phyloP scores from a whole-genome alignment of 2,888 invertebrate genomes.

The Anthrax anthrax region DNA sequence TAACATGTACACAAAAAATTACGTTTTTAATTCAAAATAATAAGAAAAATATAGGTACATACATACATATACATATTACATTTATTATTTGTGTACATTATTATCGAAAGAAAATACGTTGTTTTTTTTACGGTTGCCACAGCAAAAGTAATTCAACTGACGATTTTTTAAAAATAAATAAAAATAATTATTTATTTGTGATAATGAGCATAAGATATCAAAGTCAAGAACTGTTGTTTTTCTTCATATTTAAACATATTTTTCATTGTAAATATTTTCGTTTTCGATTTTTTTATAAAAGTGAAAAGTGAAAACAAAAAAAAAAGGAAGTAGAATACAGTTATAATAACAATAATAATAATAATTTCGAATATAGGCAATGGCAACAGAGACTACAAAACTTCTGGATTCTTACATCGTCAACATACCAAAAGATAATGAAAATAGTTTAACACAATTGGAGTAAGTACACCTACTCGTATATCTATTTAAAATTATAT shows the following conservation, averaged over 20 bases:
- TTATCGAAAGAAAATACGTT: too few species aligned
- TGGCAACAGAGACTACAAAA: conserved; percentile 9
- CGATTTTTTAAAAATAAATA: not conserved
- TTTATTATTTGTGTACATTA: too few species aligned
- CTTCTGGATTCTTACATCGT: conserved; percentile 5
- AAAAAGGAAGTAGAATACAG: too few species aligned
- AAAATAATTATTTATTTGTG: not conserved
- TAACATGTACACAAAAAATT: too few species aligned
- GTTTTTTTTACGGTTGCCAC: too few species aligned
- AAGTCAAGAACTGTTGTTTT: not conserved
- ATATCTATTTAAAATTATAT: not conserved
- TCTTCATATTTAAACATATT: not conserved
- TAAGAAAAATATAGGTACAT: too few species aligned
- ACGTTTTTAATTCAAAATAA: too few species aligned
- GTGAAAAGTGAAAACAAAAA: not conserved
- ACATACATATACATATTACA: too few species aligned
- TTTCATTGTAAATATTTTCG: not conserved
- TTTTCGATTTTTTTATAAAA: not conserved
- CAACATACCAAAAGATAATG: conserved; percentile 2
- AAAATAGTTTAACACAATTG: not conserved
- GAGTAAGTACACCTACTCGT: not conserved
- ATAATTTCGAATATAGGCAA: too few species aligned
- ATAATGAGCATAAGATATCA: not conserved
- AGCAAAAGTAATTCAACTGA: too few species aligned
- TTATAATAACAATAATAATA: too few species aligned